phyloP scores from a whole-genome alignment of 2,113 vertebrate species.

The Vidua chalybeata region DNA sequence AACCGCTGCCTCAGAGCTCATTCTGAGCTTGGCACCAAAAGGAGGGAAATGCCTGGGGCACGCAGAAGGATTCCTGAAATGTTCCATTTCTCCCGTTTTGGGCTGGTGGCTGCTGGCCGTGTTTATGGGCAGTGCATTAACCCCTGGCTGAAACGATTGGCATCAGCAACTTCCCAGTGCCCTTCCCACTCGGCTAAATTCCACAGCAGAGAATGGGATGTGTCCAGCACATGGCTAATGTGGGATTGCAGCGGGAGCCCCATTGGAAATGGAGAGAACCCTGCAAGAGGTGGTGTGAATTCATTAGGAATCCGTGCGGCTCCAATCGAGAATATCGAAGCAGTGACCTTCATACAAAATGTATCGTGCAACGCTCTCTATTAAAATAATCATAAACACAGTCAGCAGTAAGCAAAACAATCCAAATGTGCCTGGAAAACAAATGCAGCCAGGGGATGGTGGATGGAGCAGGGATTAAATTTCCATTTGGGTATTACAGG shows the following conservation, averaged over 20 bases:
- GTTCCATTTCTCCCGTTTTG: neutral
- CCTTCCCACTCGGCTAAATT: conserved; percentile 4
- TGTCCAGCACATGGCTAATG: conserved; percentile 42
- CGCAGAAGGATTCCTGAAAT: neutral
- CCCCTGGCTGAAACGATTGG: conserved; percentile 31
- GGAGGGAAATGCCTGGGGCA: neutral
- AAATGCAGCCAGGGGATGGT: conserved; percentile 11
- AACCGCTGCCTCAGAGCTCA: neutral
- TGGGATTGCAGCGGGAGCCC: conserved; percentile 43
- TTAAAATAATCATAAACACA: conserved; percentile 73
- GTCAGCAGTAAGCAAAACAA: conserved; percentile 74
- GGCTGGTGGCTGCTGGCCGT: neutral
- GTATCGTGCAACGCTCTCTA: conserved; percentile 23
- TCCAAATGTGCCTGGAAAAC: conserved; percentile 63
- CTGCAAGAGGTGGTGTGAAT: conserved; percentile 36
- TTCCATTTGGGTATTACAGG: conserved; percentile 51
- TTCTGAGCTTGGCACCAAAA: neutral
- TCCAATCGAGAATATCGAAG: conserved; percentile 30
- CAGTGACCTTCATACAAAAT: conserved; percentile 72
- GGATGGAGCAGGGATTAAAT: conserved; percentile 56
- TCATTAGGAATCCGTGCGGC: conserved; percentile 52
- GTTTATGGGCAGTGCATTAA: conserved; percentile 42
- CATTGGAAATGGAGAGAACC: conserved; percentile 30
- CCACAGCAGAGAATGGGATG: conserved; percentile 1
- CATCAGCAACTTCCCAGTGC: conserved; percentile 24